Evolutionary conservation across 2,797 vertebrate genomes (phyloP).

Genomic region (Megalops cyprinoides): DNA sequence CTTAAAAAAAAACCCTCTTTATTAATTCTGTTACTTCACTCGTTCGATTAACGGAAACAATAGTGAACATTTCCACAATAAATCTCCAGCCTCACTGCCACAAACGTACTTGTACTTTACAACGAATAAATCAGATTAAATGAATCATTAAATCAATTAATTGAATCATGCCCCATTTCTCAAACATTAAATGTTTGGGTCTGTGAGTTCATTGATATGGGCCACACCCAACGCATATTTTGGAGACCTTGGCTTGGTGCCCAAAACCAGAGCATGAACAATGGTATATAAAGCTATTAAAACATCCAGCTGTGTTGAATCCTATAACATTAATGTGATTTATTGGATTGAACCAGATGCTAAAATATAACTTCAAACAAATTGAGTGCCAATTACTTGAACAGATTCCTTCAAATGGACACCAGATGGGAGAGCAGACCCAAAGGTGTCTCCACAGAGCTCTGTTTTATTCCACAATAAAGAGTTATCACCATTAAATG

Average conservation of each 20-base stretch:
- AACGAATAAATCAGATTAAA: too few relatives aligned
- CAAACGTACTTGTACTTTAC: neutral
- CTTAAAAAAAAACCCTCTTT: neutral
- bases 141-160: neutral
- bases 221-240: slow-evolving; percentile 61
- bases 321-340: slow-evolving; percentile 80
- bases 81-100: neutral
- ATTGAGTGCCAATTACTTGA: slow-evolving; percentile 84
- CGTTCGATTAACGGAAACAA: too few relatives aligned
- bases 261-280: slow-evolving; percentile 58
- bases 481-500: slow-evolving; percentile 66
- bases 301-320: slow-evolving; percentile 60
- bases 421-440: slow-evolving; percentile 74
- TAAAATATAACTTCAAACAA: slow-evolving; percentile 86
- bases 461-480: slow-evolving; percentile 69
- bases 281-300: slow-evolving; percentile 59
- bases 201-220: neutral
- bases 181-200: neutral
- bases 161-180: neutral
- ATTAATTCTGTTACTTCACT: too few relatives aligned
- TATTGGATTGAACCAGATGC: slow-evolving; percentile 81
- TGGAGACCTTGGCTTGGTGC: slow-evolving; percentile 47
- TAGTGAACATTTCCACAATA: too few relatives aligned
- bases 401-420: slow-evolving; percentile 81
- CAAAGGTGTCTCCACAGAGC: slow-evolving; percentile 70